Conservation (phyloP, 2,888 invertebrate genomes). For the Protophormia terraenovae region DNA sequence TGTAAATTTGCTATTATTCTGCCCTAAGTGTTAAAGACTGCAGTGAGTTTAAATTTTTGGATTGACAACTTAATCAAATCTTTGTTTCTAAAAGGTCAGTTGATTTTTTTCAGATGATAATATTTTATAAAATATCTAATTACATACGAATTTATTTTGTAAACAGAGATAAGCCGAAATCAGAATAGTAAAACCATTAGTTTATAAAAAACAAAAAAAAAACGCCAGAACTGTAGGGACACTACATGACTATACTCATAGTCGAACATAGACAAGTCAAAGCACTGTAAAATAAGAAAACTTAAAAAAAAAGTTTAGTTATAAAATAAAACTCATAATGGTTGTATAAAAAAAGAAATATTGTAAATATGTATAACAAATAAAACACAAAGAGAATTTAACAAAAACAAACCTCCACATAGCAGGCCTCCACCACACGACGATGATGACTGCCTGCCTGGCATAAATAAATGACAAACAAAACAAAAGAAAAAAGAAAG, state of each 20-base stretch:
- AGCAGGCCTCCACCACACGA: neutral
- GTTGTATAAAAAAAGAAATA: neutral
- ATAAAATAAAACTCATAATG: neutral
- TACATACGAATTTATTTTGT: no score
- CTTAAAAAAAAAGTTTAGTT: neutral
- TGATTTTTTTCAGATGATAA: no score
- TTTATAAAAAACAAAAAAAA: no score
- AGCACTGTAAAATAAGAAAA: neutral
- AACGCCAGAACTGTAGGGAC: no score
- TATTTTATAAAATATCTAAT: no score
- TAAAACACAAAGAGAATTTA: neutral
- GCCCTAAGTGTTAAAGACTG: no score
- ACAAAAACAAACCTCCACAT: neutral
- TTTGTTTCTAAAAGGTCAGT: no score
- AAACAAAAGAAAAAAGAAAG: conserved; percentile 15
- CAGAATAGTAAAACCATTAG: no score
- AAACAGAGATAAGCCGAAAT: no score
- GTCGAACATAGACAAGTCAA: neutral
- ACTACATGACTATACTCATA: neutral
- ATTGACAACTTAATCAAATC: no score
- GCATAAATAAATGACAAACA: neutral
- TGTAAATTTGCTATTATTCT: no score
- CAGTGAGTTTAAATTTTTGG: no score
- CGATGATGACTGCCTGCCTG: neutral
- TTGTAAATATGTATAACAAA: neutral